Evolutionary conservation across 2,888 invertebrate species (phyloP), one percentile per base, ranked within the genome.

Genomic region (Apeira syringaria): DNA sequence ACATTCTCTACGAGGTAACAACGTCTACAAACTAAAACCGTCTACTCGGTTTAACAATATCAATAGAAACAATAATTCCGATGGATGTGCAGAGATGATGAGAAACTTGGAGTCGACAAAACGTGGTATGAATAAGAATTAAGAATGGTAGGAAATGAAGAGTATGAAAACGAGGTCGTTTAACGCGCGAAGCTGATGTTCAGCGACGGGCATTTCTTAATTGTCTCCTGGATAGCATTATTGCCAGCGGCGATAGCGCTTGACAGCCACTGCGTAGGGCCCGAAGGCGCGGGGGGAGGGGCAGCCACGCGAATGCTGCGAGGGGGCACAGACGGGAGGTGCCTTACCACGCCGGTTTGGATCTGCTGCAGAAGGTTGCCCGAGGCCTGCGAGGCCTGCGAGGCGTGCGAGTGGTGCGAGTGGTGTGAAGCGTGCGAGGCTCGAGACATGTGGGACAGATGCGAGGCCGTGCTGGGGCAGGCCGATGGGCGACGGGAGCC

Each of bases 291-390:
- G 84, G 92, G 91, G 83, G 92, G 79, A 75, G 17, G 80, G 82
- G 34, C 59, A 48, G 68, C 74, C 72, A 68, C 64, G 71, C 62
- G 68, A 89, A 90, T 77, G 86, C 89, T 74, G 91, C 91, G 92
- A 85, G 92, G 92, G 86, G 92, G 91, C 85, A 92, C 92, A 64
- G 78, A 76, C 74, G 93, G 93, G 82, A 94, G 91, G 90, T 93
- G 94, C 92, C 96, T 96, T 95, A 97, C 97, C 96, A 97, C 95
- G 92, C 96, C 97, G 87, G 95, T 94, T 92, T 97, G 96, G 79
- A 97, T 91, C 86, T 97, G 97, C 75, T 97, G 97, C 60, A 97
- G 90, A 50, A 97, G 89, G 56, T 95, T 95, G 53, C 15, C 26
- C 20, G 94, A 92, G 66, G 94, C 94, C 68, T 92, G 93, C 37